Percentiles rank a stretch among this genome's conserved stretches.
Conservation (phyloP, 1,140 invertebrate genomes). For the Gonioctena quinquepunctata region DNA sequence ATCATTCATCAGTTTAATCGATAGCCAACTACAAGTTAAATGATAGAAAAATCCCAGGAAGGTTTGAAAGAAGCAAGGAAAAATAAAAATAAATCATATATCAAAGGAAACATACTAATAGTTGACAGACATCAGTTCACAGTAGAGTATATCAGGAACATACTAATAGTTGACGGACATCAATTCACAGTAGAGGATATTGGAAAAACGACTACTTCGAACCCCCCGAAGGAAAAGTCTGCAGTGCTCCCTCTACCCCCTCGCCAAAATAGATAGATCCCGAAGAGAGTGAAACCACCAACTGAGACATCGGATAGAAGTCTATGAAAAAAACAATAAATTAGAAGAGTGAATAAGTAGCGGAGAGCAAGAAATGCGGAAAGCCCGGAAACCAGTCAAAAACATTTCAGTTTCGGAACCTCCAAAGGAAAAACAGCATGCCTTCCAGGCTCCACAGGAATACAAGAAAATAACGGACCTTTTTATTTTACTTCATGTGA, state of each 20-base stretch:
- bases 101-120: constrained; percentile 3
- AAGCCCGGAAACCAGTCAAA: background rate
- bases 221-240: background rate
- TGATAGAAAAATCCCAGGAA: background rate
- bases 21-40: background rate
- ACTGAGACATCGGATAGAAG: background rate
- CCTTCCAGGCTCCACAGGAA: background rate
- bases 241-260: background rate
- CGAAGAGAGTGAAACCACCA: background rate
- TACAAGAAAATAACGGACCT: background rate
- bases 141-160: background rate
- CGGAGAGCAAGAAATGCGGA: background rate
- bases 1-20: background rate
- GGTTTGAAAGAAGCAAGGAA: background rate
- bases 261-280: background rate
- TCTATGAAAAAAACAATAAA: background rate
- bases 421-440: background rate
- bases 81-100: background rate
- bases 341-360: background rate
- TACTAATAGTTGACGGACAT: background rate
- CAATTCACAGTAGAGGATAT: background rate
- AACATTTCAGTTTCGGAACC: background rate
- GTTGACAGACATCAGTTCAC: background rate
- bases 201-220: background rate
- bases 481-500: background rate